Evolutionary conservation across 2,888 invertebrate genomes (phyloP).

Genomic region (Rutpela maculata): DNA sequence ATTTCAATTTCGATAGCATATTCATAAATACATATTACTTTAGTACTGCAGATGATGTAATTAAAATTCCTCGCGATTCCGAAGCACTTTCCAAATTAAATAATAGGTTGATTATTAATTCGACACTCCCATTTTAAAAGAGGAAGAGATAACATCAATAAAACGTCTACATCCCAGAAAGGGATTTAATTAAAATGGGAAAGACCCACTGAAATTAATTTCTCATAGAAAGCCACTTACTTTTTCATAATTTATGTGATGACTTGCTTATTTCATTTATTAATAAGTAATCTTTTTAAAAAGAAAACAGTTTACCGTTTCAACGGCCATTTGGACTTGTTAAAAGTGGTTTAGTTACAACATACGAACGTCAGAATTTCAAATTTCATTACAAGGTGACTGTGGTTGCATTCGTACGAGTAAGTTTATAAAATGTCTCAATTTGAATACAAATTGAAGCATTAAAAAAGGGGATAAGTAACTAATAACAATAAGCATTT

Average conservation of each 20-base stretch:
- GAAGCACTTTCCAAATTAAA: conserved; percentile 12
- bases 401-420: too few species aligned
- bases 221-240: conserved; percentile 18
- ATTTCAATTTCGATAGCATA: background rate
- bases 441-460: too few species aligned
- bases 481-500: too few species aligned
- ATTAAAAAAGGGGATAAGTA: too few species aligned
- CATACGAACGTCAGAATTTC: background rate
- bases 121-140: background rate
- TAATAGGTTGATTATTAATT: conserved; percentile 15
- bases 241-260: conserved; percentile 3
- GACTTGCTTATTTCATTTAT: conserved; percentile 14
- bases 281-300: conserved; percentile 1
- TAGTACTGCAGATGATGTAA: conserved; percentile 11
- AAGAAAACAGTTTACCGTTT: conserved; percentile 4
- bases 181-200: conserved; percentile 11
- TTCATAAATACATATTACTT: conserved; percentile 16
- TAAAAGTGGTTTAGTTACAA: background rate
- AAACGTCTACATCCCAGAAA: conserved; percentile 1
- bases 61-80: conserved; percentile 11
- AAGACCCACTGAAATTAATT: conserved; percentile 4
- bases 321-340: background rate
- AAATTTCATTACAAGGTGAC: background rate
- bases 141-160: background rate
- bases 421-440: too few species aligned